A percentile compares a stretch with the other conserved stretches of the same genome.
Conservation (phyloP, 2,888 invertebrate species). For the Macrosoma leucophasiata region DNA sequence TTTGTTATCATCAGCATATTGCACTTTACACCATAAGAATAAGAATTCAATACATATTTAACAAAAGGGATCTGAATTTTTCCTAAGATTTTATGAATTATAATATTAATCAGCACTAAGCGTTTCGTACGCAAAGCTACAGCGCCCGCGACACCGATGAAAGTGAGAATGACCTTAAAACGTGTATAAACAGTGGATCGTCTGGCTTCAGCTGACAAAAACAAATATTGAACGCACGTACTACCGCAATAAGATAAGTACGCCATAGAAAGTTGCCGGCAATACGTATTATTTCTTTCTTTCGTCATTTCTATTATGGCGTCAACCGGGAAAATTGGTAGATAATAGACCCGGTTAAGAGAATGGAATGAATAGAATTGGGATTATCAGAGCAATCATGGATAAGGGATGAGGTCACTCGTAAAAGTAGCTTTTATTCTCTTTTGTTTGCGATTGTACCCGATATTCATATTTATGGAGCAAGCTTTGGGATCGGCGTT, state of each 20-base stretch:
- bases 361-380: slow-evolving; percentile 9
- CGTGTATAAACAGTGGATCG: slow-evolving; percentile 35
- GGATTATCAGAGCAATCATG: not conserved
- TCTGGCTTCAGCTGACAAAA: slow-evolving; percentile 56
- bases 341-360: slow-evolving; percentile 36
- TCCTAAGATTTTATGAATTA: no score
- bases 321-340: slow-evolving; percentile 41
- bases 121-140: no score
- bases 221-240: slow-evolving; percentile 54
- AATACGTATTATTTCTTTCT: slow-evolving; percentile 29
- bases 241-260: slow-evolving; percentile 43
- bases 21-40: no score
- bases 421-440: no score
- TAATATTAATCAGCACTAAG: not conserved
- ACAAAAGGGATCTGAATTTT: no score
- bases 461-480: no score
- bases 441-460: no score
- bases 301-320: slow-evolving; percentile 41
- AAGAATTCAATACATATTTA: no score
- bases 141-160: slow-evolving; percentile 31
- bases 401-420: no score
- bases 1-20: no score
- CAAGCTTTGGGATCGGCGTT: no score
- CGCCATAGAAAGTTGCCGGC: slow-evolving; percentile 37
- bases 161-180: slow-evolving; percentile 71